Percentiles rank a stretch among this genome's conserved stretches.
Conservation (phyloP, 2,113 vertebrate genomes). For the Sclerurus mexicanus region DNA sequence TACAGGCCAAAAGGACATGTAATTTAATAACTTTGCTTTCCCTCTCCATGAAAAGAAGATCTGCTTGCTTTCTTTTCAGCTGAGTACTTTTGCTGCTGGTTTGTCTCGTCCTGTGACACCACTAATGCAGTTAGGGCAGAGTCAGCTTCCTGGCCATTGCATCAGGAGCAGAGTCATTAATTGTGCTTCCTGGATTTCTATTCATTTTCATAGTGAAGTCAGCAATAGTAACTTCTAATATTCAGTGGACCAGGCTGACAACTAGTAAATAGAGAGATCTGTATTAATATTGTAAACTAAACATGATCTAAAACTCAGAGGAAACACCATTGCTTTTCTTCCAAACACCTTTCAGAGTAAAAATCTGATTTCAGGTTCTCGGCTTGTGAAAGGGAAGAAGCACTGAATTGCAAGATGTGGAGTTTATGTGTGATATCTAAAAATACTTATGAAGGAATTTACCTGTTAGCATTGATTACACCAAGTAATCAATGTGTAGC, state of each 20-base stretch:
- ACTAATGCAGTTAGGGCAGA: neutral
- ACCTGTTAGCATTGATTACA: neutral
- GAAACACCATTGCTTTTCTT: neutral
- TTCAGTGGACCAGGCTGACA: neutral
- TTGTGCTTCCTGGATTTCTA: neutral
- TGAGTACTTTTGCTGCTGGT: neutral
- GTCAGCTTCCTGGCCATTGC: neutral
- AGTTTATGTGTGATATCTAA: neutral
- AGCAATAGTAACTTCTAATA: neutral
- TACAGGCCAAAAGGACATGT: neutral
- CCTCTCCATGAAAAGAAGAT: neutral
- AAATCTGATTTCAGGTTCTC: neutral
- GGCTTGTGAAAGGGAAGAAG: neutral
- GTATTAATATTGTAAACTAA: neutral
- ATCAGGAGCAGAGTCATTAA: neutral
- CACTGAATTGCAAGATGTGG: neutral
- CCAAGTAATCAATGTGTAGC: neutral
- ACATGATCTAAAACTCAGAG: neutral
- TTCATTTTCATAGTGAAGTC: neutral
- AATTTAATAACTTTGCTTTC: neutral
- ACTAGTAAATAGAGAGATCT: neutral
- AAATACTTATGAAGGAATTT: neutral
- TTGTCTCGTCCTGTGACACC: neutral
- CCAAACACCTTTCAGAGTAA: neutral
- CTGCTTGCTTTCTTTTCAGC: neutral